Percentiles rank a stretch among this genome's conserved stretches.
These are phyloP conservation scores for Apeltes quadracus DNA, from an alignment of 2,113 vertebrate species.

Conservation along the genomic window DNA sequence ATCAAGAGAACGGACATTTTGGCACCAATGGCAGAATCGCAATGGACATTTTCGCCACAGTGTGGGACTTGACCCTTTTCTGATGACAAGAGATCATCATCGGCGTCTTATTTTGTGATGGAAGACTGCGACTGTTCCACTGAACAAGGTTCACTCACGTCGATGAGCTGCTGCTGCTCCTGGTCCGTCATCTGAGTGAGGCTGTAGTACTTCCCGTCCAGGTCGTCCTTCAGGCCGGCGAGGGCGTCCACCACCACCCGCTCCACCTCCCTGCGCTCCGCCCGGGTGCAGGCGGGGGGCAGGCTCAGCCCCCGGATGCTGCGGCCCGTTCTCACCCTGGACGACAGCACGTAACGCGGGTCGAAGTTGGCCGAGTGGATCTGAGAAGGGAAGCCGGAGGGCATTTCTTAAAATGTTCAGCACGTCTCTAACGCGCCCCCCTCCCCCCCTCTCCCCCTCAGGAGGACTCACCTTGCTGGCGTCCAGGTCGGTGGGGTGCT, in stretches of 20 bases:
- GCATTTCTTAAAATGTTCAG: background rate
- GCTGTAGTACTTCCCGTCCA: constrained; percentile 78
- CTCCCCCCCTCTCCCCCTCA: too few species aligned
- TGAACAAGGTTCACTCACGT: constrained; percentile 59
- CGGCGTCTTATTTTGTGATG: background rate
- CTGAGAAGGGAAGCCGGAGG: constrained; percentile 65
- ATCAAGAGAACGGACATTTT: constrained; percentile 20
- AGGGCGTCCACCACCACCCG: constrained; percentile 80
- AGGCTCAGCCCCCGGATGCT: constrained; percentile 81
- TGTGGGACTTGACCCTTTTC: background rate
- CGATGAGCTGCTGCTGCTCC: constrained; percentile 83
- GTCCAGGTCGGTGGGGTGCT: constrained; percentile 91
- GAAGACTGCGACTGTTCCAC: too few species aligned
- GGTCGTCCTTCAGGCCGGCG: constrained; percentile 71
- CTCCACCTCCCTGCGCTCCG: constrained; percentile 82
- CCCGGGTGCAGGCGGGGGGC: constrained; percentile 80
- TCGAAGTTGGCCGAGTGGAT: constrained; percentile 90
- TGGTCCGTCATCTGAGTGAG: constrained; percentile 78
- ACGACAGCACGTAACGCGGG: constrained; percentile 94
- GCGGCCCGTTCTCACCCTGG: constrained; percentile 87
- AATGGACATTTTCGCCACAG: background rate
- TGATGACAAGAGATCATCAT: background rate
- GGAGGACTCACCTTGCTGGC: constrained; percentile 85
- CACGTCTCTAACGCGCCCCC: too few species aligned
- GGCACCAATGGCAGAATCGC: constrained; percentile 2